These are phyloP conservation scores for Horisme vitalbata DNA, from an alignment of 2,888 invertebrate genomes.

Conservation along the genomic window DNA sequence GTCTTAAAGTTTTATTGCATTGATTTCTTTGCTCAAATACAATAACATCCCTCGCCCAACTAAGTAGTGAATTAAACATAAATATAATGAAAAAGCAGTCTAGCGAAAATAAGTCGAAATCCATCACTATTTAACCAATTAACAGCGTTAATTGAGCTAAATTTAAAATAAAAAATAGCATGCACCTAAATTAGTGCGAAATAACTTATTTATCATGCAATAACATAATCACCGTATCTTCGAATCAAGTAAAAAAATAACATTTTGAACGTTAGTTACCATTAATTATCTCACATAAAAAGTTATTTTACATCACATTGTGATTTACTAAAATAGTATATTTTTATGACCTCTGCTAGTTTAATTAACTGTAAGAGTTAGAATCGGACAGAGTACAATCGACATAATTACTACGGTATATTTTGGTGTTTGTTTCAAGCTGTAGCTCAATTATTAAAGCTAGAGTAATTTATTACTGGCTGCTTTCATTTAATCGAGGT, in stretches of 20 bases:
- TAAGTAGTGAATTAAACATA: constrained; percentile 49
- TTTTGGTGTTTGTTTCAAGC: constrained; percentile 40
- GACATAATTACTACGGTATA: constrained; percentile 30
- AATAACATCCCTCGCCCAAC: constrained; percentile 51
- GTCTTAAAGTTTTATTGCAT: constrained; percentile 81
- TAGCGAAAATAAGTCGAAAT: constrained; percentile 46
- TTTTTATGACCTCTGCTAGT: constrained; percentile 54
- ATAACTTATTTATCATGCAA: constrained; percentile 68
- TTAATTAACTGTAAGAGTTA: constrained; percentile 46
- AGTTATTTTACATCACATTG: constrained; percentile 77
- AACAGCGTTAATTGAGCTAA: constrained; percentile 45
- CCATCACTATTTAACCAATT: constrained; percentile 42
- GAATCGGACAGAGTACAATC: constrained; percentile 41
- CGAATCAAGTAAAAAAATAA: constrained; percentile 72
- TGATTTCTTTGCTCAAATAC: constrained; percentile 68
- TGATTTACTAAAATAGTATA: constrained; percentile 69
- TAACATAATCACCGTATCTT: constrained; percentile 60
- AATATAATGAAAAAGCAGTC: constrained; percentile 44
- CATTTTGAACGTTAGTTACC: constrained; percentile 80
- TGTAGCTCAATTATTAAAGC: constrained; percentile 36
- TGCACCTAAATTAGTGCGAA: constrained; percentile 64
- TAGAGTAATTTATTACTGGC: constrained; percentile 41
- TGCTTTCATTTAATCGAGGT: constrained; percentile 44
- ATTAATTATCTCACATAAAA: constrained; percentile 75
- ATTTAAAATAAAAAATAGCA: constrained; percentile 48